Percentiles rank a stretch among this genome's conserved stretches.
Conservation (phyloP, 2,113 vertebrate species). For the Sorex fumeus region DNA sequence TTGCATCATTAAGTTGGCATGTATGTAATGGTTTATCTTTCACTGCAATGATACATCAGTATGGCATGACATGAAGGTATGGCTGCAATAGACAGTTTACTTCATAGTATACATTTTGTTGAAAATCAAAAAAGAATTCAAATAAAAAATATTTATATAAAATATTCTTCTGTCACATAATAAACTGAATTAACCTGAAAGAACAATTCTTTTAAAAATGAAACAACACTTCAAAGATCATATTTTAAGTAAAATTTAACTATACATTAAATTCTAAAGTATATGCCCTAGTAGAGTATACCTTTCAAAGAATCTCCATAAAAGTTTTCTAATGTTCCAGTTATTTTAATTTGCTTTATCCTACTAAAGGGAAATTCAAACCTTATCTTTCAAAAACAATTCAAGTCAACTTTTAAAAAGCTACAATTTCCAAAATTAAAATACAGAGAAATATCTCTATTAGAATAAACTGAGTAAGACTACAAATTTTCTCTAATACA, state of each 20-base stretch:
- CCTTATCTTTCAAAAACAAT: constrained; percentile 57
- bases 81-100: constrained; percentile 9
- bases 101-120: constrained; percentile 12
- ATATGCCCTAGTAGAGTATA: background rate
- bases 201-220: constrained; percentile 23
- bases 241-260: constrained; percentile 58
- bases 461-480: constrained; percentile 51
- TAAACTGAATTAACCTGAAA: background rate
- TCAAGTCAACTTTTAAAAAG: constrained; percentile 25
- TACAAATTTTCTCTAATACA: background rate
- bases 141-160: constrained; percentile 32
- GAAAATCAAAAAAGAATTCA: constrained; percentile 77
- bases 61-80: rapidly evolving
- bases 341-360: constrained; percentile 73
- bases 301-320: constrained; percentile 69
- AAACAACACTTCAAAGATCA: constrained; percentile 31
- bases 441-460: background rate
- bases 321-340: constrained; percentile 24
- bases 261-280: constrained; percentile 44
- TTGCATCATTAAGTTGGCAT: constrained; percentile 68
- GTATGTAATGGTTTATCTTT: constrained; percentile 51
- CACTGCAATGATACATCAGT: background rate
- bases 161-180: background rate
- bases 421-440: background rate
- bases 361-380: constrained; percentile 64